phyloP scores from a whole-genome alignment of 2,113 vertebrate genomes.

The Phycodurus eques region DNA sequence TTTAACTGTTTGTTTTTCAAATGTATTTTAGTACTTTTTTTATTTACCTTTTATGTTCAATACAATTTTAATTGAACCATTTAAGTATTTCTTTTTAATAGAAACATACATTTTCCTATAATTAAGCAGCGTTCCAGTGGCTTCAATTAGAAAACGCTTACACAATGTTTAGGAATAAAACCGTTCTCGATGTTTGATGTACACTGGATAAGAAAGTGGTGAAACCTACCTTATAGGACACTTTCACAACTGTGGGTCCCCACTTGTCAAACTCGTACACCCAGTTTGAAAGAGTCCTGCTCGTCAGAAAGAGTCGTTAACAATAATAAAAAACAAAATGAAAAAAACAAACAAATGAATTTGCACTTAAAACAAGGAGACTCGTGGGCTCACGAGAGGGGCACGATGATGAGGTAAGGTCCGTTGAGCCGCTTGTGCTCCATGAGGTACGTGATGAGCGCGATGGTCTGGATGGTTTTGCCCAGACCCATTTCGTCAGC shows the following conservation, averaged over 20 bases:
- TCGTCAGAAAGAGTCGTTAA: neutral
- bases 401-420: constrained; percentile 97
- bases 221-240: constrained; percentile 89
- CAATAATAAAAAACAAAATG: neutral
- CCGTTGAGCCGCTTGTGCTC: constrained; percentile 96
- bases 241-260: constrained; percentile 94
- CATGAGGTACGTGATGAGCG: constrained; percentile 98
- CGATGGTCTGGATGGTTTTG: constrained; percentile 97
- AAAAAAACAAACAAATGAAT: neutral
- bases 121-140: no score
- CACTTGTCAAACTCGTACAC: constrained; percentile 98
- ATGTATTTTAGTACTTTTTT: no score
- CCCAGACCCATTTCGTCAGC: constrained; percentile 96
- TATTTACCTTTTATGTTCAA: no score
- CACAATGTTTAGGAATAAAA: no score
- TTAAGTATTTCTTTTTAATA: no score
- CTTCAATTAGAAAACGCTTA: no score
- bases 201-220: no score
- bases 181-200: no score
- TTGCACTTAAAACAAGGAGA: neutral
- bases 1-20: no score
- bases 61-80: no score
- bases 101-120: no score
- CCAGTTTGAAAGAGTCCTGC: constrained; percentile 96
- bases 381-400: constrained; percentile 83